phyloP scores from a whole-genome alignment of 2,113 vertebrate genomes.

The Sterna hirundo region DNA sequence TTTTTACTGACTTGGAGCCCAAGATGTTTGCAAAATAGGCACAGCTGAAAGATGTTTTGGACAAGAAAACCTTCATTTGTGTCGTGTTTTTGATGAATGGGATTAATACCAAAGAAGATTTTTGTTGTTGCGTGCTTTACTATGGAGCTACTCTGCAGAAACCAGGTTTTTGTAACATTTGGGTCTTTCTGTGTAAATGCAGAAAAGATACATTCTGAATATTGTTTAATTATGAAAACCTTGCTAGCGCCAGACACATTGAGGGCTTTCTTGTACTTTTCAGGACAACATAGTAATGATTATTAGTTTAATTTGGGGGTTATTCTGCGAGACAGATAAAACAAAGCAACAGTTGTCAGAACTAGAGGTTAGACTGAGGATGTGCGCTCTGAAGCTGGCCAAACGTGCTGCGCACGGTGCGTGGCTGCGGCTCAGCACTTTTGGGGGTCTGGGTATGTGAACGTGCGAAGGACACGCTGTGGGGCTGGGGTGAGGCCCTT shows the following conservation, averaged over 20 bases:
- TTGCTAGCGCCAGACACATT: background rate
- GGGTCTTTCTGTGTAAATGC: background rate
- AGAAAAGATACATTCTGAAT: background rate
- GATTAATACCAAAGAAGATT: background rate
- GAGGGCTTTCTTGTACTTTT: background rate
- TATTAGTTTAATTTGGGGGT: background rate
- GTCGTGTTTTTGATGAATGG: background rate
- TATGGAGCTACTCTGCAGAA: background rate
- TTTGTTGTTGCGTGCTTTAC: background rate
- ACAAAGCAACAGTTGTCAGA: background rate
- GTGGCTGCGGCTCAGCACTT: background rate
- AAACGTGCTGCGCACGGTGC: background rate
- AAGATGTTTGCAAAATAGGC: background rate
- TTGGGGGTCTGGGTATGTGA: background rate
- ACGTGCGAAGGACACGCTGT: background rate
- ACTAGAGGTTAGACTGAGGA: background rate
- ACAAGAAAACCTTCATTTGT: background rate
- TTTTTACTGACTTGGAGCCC: constrained; percentile 18
- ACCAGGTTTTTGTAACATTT: background rate
- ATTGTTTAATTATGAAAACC: background rate
- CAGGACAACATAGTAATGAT: background rate
- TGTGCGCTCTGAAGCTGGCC: background rate
- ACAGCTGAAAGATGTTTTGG: background rate
- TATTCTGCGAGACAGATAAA: background rate
- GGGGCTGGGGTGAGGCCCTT: background rate